Conservation (phyloP, 2,113 vertebrate genomes). For the Lipophrys pholis region DNA sequence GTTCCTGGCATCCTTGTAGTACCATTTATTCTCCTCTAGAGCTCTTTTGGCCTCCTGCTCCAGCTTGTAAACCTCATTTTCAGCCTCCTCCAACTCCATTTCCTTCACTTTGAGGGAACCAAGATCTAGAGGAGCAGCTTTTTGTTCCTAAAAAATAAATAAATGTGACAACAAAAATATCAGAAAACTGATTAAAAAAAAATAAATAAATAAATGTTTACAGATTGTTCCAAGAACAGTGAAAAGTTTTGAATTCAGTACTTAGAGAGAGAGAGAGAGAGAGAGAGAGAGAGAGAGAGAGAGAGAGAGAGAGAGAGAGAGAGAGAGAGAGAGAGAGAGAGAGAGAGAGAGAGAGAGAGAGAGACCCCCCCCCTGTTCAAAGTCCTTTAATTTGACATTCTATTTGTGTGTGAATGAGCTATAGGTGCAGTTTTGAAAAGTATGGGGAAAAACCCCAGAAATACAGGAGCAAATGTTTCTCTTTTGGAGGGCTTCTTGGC, state of each 20-base stretch:
- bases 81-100: slow-evolving; percentile 53
- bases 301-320: no score
- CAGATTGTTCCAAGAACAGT: no score
- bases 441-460: neutral
- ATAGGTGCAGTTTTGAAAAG: neutral
- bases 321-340: no score
- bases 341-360: no score
- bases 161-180: slow-evolving; percentile 2
- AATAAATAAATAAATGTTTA: no score
- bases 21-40: slow-evolving; percentile 75
- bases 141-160: neutral
- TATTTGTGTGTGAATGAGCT: neutral
- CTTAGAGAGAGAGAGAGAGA: no score
- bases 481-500: neutral
- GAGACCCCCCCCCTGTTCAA: no score
- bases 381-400: no score
- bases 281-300: no score
- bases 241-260: no score
- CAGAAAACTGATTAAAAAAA: no score
- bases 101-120: slow-evolving; percentile 1
- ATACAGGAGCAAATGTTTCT: neutral
- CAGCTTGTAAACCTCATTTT: slow-evolving; percentile 55
- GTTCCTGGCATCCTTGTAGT: slow-evolving; percentile 20
- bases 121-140: no score
- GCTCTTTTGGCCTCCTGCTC: slow-evolving; percentile 50